Evolutionary conservation across 1,140 invertebrate species (phyloP).

Genomic region (Tetragnatha versicolor): DNA sequence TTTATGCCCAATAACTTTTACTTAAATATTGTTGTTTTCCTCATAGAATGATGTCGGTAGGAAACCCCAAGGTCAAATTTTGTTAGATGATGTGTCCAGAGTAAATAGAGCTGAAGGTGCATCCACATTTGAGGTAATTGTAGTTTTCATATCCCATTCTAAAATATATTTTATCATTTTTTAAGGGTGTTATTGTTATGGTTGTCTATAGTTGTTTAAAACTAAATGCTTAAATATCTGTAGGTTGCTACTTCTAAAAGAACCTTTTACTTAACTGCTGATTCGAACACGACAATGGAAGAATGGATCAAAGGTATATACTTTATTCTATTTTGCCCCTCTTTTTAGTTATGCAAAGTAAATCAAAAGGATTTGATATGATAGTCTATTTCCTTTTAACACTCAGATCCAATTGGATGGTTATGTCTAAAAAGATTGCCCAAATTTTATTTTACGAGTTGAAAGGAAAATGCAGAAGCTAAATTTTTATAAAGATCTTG

Average conservation of each 20-base stretch:
- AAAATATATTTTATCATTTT: background rate
- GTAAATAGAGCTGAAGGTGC: slow-evolving; percentile 89
- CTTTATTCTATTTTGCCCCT: too few species aligned
- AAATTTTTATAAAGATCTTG: too few species aligned
- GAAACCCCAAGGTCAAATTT: slow-evolving; percentile 91
- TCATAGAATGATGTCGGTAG: slow-evolving; percentile 70
- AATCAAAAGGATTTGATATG: too few species aligned
- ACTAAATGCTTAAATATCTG: background rate
- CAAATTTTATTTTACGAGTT: too few species aligned
- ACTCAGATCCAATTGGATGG: too few species aligned
- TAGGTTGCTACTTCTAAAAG: slow-evolving; percentile 55
- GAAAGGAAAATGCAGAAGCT: too few species aligned
- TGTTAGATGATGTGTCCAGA: slow-evolving; percentile 88
- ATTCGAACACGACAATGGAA: slow-evolving; percentile 90
- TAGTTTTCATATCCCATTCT: too few species aligned
- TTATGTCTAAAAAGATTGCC: too few species aligned
- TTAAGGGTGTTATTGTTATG: background rate
- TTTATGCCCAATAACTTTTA: too few species aligned
- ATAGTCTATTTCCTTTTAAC: too few species aligned
- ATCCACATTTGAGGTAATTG: slow-evolving; percentile 78
- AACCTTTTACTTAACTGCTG: slow-evolving; percentile 92
- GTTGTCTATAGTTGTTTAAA: background rate
- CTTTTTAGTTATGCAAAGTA: too few species aligned
- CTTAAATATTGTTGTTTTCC: too few species aligned
- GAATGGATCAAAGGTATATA: slow-evolving; percentile 83